Percentiles rank a stretch among this genome's conserved stretches.
phyloP scores from a whole-genome alignment of 1,140 invertebrate species.

The Zaprionus capensis region DNA sequence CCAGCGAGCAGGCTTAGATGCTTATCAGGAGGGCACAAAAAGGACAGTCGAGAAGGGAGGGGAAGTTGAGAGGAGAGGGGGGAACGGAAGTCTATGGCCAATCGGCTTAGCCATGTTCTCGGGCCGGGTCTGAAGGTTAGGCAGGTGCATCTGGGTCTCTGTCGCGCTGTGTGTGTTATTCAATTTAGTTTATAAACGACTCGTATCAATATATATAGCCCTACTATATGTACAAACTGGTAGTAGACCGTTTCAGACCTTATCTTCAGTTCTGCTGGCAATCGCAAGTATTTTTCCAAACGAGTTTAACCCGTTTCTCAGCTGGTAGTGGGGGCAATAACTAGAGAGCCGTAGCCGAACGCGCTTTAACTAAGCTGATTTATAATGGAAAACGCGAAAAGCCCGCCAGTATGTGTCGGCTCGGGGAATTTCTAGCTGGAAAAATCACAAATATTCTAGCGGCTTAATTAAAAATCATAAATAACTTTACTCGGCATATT shows the following conservation, averaged over 20 bases:
- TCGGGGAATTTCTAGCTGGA: slow-evolving; percentile 31
- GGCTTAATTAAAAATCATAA: slow-evolving; percentile 78
- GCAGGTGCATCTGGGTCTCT: slow-evolving; percentile 35
- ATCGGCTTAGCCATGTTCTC: slow-evolving; percentile 35
- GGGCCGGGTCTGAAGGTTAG: slow-evolving; percentile 29
- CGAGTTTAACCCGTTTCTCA: slow-evolving; percentile 74
- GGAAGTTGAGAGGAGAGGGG: background rate
- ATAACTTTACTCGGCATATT: slow-evolving; percentile 67
- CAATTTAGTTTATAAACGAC: slow-evolving; percentile 38
- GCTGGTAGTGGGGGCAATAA: slow-evolving; percentile 15
- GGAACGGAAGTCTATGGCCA: slow-evolving; percentile 65
- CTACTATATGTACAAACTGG: slow-evolving; percentile 28
- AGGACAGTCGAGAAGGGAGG: background rate
- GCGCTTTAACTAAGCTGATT: slow-evolving; percentile 44
- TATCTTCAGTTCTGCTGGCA: slow-evolving; percentile 51
- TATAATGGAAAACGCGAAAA: slow-evolving; percentile 42
- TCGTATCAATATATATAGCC: slow-evolving; percentile 23
- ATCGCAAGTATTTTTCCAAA: slow-evolving; percentile 71
- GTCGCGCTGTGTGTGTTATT: slow-evolving; percentile 13
- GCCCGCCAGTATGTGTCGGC: background rate
- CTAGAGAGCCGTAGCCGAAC: slow-evolving; percentile 40
- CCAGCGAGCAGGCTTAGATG: slow-evolving; percentile 61
- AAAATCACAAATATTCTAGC: slow-evolving; percentile 53
- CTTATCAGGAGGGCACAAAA: slow-evolving; percentile 45
- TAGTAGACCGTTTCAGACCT: slow-evolving; percentile 44